Conservation (phyloP, 2,888 invertebrate genomes). For the Actias luna region DNA sequence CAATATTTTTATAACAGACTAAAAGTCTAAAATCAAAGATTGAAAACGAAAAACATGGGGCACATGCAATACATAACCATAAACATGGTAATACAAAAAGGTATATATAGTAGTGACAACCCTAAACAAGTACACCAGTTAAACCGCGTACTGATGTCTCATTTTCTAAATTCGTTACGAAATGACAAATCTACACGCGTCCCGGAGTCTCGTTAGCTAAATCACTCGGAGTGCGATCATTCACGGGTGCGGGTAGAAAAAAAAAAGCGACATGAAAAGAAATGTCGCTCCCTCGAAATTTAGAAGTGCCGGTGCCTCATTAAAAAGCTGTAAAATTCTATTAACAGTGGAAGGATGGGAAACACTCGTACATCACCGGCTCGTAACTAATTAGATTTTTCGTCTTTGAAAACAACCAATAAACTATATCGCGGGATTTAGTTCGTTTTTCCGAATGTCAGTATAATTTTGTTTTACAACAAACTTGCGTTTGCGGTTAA, state of each 20-base stretch:
- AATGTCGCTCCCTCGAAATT: constrained; percentile 64
- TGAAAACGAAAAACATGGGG: no score
- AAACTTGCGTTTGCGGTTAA: neutral
- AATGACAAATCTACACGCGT: constrained; percentile 76
- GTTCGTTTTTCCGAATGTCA: neutral
- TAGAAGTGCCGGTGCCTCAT: constrained; percentile 73
- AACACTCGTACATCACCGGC: neutral
- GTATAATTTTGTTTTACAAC: neutral
- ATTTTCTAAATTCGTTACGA: constrained; percentile 79
- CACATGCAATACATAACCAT: no score
- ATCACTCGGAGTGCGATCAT: constrained; percentile 75
- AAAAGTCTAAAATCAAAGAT: no score
- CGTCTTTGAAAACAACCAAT: neutral
- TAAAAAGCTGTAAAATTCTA: constrained; percentile 79
- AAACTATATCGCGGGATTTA: neutral
- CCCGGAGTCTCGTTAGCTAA: constrained; percentile 74
- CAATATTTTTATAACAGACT: no score
- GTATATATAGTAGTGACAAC: constrained; percentile 30
- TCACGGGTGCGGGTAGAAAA: constrained; percentile 59
- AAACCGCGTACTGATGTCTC: constrained; percentile 70
- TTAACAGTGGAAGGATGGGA: constrained; percentile 52
- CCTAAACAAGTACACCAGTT: constrained; percentile 31
- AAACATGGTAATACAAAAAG: no score
- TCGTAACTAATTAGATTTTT: neutral
- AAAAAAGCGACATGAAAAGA: constrained; percentile 48